A percentile compares a stretch with the other conserved stretches of the same genome.
Conservation (phyloP, 2,797 vertebrate genomes). For the Lophotriccus pileatus region DNA sequence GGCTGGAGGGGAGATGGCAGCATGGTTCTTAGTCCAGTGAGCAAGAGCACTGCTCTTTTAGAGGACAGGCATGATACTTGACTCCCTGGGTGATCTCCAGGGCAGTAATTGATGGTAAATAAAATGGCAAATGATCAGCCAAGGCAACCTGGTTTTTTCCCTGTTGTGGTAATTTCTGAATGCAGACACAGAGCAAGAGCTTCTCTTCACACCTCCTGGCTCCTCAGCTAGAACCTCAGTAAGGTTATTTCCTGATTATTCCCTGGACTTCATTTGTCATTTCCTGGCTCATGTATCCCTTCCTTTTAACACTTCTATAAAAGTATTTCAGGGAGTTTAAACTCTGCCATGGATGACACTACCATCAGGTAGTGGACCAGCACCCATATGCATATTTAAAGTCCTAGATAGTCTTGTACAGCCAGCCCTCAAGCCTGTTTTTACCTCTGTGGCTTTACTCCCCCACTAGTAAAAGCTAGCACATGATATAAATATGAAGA, state of each 20-base stretch:
- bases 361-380: rapidly evolving
- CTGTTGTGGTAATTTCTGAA: neutral
- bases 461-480: neutral
- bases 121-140: neutral
- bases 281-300: neutral
- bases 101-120: neutral
- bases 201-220: neutral
- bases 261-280: neutral
- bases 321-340: neutral
- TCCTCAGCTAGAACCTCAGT: neutral
- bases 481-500: neutral
- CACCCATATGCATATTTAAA: neutral
- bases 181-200: neutral
- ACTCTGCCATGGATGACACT: neutral
- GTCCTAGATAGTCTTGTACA: neutral
- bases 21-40: neutral
- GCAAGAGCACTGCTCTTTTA: neutral
- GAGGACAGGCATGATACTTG: neutral
- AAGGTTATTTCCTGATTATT: neutral
- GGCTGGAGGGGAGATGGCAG: neutral
- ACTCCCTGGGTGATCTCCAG: neutral
- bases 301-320: neutral
- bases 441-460: neutral
- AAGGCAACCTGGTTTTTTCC: neutral
- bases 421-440: neutral